Evolutionary conservation across 2,113 vertebrate genomes (phyloP).

Genomic region (Neogobius melanostomus): DNA sequence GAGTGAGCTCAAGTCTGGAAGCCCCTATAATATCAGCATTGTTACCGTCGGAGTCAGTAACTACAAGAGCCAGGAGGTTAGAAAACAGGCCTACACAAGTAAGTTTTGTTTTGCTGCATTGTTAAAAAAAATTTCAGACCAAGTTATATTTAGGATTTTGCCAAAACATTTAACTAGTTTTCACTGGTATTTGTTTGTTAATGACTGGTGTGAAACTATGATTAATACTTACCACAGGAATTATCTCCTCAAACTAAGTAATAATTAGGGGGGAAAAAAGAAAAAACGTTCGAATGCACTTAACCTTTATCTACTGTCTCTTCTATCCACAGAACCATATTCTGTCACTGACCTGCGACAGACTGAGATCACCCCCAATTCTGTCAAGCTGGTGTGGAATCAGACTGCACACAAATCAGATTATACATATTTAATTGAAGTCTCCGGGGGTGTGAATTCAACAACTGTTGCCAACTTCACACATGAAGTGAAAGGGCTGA

Average conservation of each 20-base stretch:
- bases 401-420: neutral
- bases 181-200: no score
- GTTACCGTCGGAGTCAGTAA: conserved; percentile 41
- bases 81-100: conserved; percentile 51
- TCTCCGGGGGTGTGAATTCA: accelerated
- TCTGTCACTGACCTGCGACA: conserved; percentile 18
- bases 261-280: no score
- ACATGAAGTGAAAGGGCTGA: conserved; percentile 13
- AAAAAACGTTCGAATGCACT: no score
- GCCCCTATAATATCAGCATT: conserved; percentile 46
- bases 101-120: conserved; percentile 32
- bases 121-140: neutral
- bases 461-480: accelerated
- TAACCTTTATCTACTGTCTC: neutral
- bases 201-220: no score
- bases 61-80: conserved; percentile 46
- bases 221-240: no score
- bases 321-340: conserved; percentile 46
- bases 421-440: conserved; percentile 40
- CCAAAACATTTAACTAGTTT: no score
- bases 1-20: conserved; percentile 46
- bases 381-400: conserved; percentile 54
- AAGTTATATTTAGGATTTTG: neutral
- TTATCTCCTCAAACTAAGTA: no score
- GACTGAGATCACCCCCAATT: conserved; percentile 31